Evolutionary conservation across 1,140 invertebrate species (phyloP).

Genomic region (Temnothorax longispinosus): DNA sequence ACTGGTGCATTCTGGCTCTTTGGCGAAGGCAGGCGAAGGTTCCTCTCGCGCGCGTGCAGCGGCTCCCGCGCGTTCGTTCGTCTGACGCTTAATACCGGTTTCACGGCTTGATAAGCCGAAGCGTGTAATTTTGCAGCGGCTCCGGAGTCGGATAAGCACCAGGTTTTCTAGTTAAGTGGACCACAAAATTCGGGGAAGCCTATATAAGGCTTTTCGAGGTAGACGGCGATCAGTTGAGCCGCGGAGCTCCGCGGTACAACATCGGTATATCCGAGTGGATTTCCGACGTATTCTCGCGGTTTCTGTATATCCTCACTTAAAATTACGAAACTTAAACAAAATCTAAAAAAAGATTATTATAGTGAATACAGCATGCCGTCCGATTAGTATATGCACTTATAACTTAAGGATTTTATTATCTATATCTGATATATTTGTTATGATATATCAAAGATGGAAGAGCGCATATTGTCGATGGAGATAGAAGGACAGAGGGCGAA

Average conservation of each 20-base stretch:
- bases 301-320: not conserved
- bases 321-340: not conserved
- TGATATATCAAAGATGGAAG: not conserved
- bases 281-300: not conserved
- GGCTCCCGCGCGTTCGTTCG: slow-evolving; percentile 75
- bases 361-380: not conserved
- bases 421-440: slow-evolving; percentile 4
- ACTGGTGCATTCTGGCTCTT: slow-evolving; percentile 70
- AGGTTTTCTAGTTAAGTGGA: slow-evolving; percentile 84
- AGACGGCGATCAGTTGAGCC: slow-evolving; percentile 79
- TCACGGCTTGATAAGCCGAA: slow-evolving; percentile 83
- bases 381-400: not conserved
- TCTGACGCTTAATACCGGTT: slow-evolving; percentile 81
- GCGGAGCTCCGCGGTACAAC: slow-evolving; percentile 65
- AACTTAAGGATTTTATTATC: not conserved
- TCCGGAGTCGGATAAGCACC: slow-evolving; percentile 78
- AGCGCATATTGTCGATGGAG: not conserved
- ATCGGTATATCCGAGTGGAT: slow-evolving; percentile 60
- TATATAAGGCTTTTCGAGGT: slow-evolving; percentile 81
- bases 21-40: slow-evolving; percentile 67
- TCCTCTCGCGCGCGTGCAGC: slow-evolving; percentile 73
- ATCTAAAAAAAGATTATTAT: not conserved
- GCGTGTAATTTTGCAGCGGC: slow-evolving; percentile 83
- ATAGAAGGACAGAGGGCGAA: not conserved
- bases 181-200: slow-evolving; percentile 83